phyloP scores from a whole-genome alignment of 2,113 vertebrate species.

The Chlamydotis undulata region DNA sequence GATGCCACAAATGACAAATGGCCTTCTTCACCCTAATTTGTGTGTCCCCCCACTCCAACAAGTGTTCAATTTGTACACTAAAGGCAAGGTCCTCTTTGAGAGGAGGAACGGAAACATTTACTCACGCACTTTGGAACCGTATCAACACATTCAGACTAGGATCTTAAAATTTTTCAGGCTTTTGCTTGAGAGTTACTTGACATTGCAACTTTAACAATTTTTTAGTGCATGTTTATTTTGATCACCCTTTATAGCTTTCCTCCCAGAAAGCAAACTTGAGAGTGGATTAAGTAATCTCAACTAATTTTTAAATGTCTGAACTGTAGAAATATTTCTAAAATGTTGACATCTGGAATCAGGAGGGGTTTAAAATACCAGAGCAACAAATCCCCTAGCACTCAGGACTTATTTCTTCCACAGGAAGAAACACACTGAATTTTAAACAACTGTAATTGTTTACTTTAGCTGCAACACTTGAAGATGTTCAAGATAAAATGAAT shows the following conservation, averaged over 20 bases:
- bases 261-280: constrained; percentile 8
- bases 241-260: constrained; percentile 21
- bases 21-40: accelerated
- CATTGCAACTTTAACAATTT: neutral
- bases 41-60: neutral
- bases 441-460: neutral
- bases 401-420: constrained; percentile 4
- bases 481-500: neutral
- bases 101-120: neutral
- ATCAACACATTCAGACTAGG: neutral
- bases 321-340: constrained; percentile 59
- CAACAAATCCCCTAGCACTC: constrained; percentile 41
- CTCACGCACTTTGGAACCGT: neutral
- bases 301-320: constrained; percentile 44
- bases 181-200: neutral
- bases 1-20: neutral
- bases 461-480: constrained; percentile 2
- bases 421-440: neutral
- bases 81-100: neutral
- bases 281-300: constrained; percentile 34
- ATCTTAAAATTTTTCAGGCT: neutral
- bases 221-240: neutral
- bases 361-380: constrained; percentile 64
- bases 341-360: constrained; percentile 46
- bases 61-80: neutral